Percentiles rank a stretch among this genome's conserved stretches.
These are phyloP conservation scores for Nezara viridula DNA, from an alignment of 2,888 invertebrate genomes.

Conservation along the genomic window DNA sequence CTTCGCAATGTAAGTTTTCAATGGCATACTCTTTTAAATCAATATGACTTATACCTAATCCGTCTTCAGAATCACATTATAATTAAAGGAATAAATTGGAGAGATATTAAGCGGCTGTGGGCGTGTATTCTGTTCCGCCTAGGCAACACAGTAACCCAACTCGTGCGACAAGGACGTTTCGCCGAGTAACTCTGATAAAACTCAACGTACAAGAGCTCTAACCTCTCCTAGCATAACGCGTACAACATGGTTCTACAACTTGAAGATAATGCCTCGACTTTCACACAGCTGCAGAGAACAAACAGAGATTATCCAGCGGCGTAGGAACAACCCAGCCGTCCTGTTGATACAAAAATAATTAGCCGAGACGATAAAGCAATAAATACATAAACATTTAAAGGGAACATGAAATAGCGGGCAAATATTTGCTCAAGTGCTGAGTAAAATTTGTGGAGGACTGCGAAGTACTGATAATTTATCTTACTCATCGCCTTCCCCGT, in stretches of 20 bases:
- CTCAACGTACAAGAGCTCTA: background rate
- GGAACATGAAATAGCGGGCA: background rate
- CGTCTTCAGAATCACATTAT: background rate
- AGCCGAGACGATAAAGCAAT: background rate
- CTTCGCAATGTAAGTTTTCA: too few species aligned
- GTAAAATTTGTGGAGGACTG: background rate
- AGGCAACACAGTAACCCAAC: background rate
- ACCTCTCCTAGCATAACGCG: background rate
- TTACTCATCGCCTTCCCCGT: background rate
- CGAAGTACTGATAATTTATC: background rate
- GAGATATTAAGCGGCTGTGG: background rate
- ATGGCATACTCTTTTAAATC: too few species aligned
- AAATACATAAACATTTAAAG: background rate
- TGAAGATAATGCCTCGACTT: background rate
- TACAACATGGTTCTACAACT: background rate
- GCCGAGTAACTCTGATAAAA: background rate
- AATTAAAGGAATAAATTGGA: background rate
- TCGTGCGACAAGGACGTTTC: background rate
- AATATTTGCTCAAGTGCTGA: background rate
- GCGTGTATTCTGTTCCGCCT: background rate
- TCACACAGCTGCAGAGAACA: background rate
- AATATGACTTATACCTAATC: too few species aligned
- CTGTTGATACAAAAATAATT: background rate
- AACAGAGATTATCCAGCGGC: background rate
- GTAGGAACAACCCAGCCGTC: background rate